Percentiles rank a stretch among this genome's conserved stretches.
Conservation (phyloP, 2,888 invertebrate genomes). For the Osedax frankpressi region DNA sequence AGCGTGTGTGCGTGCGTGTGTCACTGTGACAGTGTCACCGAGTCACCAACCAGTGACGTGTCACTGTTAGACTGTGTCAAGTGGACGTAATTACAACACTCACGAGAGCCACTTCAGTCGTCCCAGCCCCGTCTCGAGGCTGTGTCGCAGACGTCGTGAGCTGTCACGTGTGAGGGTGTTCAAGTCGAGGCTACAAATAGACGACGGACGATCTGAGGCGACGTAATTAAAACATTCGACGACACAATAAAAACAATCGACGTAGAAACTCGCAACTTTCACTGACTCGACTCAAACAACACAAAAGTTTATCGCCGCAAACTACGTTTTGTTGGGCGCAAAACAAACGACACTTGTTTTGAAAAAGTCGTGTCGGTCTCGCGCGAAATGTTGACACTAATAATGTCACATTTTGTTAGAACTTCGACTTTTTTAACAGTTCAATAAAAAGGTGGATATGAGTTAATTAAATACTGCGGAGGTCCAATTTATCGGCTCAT, state of each 20-base stretch:
- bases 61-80: neutral
- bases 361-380: neutral
- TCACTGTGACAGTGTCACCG: neutral
- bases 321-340: neutral
- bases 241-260: neutral
- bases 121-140: neutral
- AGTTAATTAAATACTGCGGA: neutral
- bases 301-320: neutral
- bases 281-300: neutral
- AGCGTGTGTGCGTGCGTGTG: constrained; percentile 2
- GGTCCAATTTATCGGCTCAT: neutral
- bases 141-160: neutral
- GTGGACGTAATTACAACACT: constrained; percentile 5
- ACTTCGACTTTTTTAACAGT: too few species aligned
- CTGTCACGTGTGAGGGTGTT: neutral
- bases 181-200: neutral
- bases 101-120: neutral
- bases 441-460: neutral
- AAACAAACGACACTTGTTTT: neutral
- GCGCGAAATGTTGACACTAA: neutral
- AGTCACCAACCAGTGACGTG: neutral
- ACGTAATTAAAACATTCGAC: constrained; percentile 1
- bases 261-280: neutral
- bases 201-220: neutral
- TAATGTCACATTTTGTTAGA: too few species aligned